Conservation (phyloP, 2,113 vertebrate species). For the Rhea pennata region DNA sequence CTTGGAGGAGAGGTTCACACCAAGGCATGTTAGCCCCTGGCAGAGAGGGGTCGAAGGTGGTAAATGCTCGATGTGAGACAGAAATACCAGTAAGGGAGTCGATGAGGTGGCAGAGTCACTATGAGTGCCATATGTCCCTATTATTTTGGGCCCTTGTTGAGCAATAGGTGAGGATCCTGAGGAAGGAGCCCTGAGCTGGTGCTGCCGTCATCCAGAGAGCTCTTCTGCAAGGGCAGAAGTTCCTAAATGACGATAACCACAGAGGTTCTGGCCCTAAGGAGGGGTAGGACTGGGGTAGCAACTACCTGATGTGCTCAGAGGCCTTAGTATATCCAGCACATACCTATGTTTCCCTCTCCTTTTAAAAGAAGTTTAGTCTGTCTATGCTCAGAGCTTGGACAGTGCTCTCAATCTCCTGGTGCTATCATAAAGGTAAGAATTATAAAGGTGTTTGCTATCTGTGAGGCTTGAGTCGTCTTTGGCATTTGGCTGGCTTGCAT, state of each 20-base stretch:
- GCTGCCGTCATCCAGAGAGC: neutral
- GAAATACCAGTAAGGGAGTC: rapidly evolving
- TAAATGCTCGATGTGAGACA: neutral
- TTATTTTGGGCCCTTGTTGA: neutral
- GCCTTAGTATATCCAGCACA: rapidly evolving
- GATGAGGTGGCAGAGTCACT: neutral
- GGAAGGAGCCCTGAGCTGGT: constrained; percentile 1
- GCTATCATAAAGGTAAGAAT: rapidly evolving
- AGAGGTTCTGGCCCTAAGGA: neutral
- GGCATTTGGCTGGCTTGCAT: neutral
- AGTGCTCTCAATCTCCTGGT: neutral
- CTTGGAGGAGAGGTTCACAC: neutral
- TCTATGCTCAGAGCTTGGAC: rapidly evolving
- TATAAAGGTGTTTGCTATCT: neutral
- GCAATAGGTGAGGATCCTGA: neutral
- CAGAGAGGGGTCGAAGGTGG: neutral
- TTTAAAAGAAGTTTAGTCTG: rapidly evolving
- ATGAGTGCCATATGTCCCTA: rapidly evolving
- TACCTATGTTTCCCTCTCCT: rapidly evolving
- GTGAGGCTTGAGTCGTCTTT: neutral
- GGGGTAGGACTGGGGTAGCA: neutral
- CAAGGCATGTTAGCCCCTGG: neutral
- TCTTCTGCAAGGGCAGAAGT: neutral
- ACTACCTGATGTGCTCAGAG: rapidly evolving
- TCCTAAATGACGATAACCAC: rapidly evolving